Conservation (phyloP, 1,140 invertebrate species). For the Physella acuta region DNA sequence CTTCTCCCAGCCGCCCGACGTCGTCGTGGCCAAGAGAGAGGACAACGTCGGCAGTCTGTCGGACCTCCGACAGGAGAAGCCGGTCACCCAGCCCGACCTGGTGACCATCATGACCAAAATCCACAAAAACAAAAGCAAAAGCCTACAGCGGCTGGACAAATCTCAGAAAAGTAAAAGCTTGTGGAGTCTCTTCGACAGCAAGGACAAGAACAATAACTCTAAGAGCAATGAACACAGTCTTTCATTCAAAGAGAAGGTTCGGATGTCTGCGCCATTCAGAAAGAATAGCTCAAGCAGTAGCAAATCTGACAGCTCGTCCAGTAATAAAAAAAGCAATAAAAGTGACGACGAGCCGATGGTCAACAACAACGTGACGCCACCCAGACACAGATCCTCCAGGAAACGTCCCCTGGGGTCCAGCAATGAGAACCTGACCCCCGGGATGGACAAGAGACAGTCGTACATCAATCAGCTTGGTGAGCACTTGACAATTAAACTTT, state of each 20-base stretch:
- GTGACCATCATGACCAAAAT: background rate
- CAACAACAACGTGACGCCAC: too few species aligned
- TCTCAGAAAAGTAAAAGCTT: background rate
- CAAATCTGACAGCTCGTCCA: background rate
- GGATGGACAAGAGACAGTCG: background rate
- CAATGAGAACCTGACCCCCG: background rate
- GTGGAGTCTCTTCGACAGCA: background rate
- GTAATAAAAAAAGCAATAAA: background rate
- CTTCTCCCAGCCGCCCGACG: background rate
- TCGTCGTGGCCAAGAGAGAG: background rate
- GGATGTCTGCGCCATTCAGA: background rate
- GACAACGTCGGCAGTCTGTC: background rate
- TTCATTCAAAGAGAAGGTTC: background rate
- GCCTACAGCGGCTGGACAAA: background rate
- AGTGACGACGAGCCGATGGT: too few species aligned
- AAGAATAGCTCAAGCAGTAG: background rate
- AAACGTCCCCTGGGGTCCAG: background rate
- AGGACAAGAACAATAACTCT: background rate
- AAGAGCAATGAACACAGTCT: background rate
- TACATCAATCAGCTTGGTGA: background rate
- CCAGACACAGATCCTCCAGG: background rate
- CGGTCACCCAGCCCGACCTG: background rate
- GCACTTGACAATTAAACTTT: background rate
- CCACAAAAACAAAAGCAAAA: background rate
- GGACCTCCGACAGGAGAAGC: background rate